Evolutionary conservation across 2,888 invertebrate species (phyloP).

Genomic region (Drosophila subquinaria): DNA sequence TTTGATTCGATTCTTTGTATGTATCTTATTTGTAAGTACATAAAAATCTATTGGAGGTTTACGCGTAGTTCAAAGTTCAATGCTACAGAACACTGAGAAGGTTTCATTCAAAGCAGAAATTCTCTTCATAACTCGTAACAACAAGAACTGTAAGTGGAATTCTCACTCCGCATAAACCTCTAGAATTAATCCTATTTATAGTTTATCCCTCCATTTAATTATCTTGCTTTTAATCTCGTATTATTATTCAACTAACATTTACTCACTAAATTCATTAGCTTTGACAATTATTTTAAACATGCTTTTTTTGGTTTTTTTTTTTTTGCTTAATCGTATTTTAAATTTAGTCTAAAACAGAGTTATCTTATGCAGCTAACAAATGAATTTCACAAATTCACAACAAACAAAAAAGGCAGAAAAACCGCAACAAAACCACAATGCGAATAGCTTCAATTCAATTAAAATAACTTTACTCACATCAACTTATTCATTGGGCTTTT

Average conservation of each 20-base stretch:
- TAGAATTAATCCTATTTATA: conserved; percentile 42
- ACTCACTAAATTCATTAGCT: conserved; percentile 53
- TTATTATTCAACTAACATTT: conserved; percentile 66
- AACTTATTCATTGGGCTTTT: conserved; percentile 54
- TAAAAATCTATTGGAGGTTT: conserved; percentile 46
- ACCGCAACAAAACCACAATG: conserved; percentile 62
- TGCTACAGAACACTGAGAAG: conserved; percentile 22
- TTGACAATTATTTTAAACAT: conserved; percentile 47
- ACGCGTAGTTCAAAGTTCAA: conserved; percentile 32
- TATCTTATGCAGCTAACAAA: conserved; percentile 47
- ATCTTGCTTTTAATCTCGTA: conserved; percentile 28
- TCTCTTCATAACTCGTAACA: conserved; percentile 8
- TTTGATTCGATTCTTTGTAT: conserved; percentile 41
- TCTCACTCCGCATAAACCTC: conserved; percentile 49
- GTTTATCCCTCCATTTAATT: conserved; percentile 23
- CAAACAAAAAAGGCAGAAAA: conserved; percentile 32
- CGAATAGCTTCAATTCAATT: conserved; percentile 62
- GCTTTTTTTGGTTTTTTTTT: conserved; percentile 25
- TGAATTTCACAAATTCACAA: conserved; percentile 39
- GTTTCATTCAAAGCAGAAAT: conserved; percentile 23
- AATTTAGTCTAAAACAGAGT: conserved; percentile 60
- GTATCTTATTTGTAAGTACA: conserved; percentile 25
- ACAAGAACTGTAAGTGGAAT: conserved; percentile 10
- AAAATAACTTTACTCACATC: conserved; percentile 53
- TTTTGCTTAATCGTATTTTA: conserved; percentile 17